A percentile compares a stretch with the other conserved stretches of the same genome.
These are phyloP conservation scores for Coremacera marginata DNA, from an alignment of 2,888 invertebrate species.

Conservation along the genomic window DNA sequence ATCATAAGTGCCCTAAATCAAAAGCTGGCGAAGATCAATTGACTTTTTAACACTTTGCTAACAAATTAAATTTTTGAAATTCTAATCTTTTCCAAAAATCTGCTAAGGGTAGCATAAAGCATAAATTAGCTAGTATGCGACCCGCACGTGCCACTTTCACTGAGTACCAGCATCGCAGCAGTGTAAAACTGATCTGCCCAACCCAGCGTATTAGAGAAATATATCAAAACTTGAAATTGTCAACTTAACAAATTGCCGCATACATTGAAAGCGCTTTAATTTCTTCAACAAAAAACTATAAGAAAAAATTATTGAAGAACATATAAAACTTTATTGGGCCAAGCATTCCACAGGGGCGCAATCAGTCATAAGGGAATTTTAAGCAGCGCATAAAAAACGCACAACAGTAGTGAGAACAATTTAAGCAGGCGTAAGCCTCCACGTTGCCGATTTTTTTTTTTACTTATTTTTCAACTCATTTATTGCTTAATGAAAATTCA, in stretches of 20 bases:
- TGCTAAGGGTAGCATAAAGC: background rate
- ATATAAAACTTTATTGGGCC: background rate
- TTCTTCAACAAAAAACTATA: background rate
- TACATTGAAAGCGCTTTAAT: background rate
- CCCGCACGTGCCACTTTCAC: background rate
- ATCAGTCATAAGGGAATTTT: conserved; percentile 5
- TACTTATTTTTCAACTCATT: conserved; percentile 21
- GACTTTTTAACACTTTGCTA: background rate
- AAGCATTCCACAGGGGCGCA: background rate
- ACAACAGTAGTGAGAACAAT: background rate
- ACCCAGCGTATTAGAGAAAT: background rate
- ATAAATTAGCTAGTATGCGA: background rate
- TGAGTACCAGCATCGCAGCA: background rate
- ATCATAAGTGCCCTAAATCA: no score
- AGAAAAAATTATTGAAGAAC: background rate
- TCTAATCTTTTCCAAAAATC: no score
- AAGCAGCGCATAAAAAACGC: background rate
- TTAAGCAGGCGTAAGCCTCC: background rate
- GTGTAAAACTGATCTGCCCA: background rate
- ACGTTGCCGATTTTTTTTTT: background rate
- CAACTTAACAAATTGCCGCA: background rate
- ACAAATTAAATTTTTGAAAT: no score
- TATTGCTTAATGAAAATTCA: conserved; percentile 23
- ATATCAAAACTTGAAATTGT: background rate
- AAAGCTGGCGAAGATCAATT: background rate